phyloP scores from a whole-genome alignment of 2,113 vertebrate species.

The Prietella phreatophila region DNA sequence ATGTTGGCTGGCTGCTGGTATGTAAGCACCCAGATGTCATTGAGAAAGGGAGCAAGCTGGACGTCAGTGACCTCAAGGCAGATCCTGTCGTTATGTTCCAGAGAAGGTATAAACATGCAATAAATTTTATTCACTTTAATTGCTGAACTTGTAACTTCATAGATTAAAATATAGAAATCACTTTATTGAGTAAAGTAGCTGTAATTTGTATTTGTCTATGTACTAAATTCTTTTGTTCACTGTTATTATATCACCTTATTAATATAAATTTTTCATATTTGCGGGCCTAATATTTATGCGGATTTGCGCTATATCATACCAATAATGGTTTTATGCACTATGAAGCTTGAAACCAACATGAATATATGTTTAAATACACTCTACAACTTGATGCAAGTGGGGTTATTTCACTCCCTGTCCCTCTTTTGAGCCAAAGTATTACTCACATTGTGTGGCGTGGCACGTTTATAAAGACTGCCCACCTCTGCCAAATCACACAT shows the following conservation, averaged over 20 bases:
- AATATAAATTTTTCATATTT: background rate
- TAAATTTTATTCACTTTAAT: background rate
- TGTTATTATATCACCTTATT: background rate
- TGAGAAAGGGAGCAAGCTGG: constrained; percentile 83
- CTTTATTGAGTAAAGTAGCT: background rate
- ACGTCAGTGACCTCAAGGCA: constrained; percentile 81
- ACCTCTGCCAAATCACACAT: constrained; percentile 31
- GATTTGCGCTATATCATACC: background rate
- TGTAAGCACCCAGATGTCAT: constrained; percentile 90
- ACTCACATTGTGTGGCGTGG: background rate
- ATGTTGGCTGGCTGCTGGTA: constrained; percentile 90
- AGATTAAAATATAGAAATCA: background rate
- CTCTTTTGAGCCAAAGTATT: background rate
- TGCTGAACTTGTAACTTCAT: background rate
- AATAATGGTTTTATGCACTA: background rate
- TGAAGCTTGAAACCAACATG: background rate
- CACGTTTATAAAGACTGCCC: constrained; percentile 28
- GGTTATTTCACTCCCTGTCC: background rate
- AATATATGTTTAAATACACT: background rate
- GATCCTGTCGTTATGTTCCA: constrained; percentile 94
- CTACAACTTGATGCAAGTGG: background rate
- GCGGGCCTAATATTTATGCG: background rate
- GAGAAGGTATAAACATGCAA: constrained; percentile 69
- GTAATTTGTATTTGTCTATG: background rate
- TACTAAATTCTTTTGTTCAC: too few relatives aligned